Conservation (phyloP, 2,797 vertebrate species). For the Channa striata region DNA sequence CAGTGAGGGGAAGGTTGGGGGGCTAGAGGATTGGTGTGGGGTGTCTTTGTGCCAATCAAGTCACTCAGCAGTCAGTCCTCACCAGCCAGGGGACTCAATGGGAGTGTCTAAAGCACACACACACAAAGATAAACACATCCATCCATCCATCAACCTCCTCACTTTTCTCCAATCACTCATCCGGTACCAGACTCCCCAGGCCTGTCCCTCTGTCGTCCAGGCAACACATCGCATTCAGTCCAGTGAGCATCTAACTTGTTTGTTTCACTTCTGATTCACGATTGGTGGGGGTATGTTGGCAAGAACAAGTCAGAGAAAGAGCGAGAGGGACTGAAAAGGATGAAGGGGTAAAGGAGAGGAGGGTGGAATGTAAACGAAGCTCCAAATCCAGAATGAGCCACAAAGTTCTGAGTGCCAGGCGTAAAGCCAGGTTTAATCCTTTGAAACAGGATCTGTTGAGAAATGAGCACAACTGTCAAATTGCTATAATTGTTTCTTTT, state of each 20-base stretch:
- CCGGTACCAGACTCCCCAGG: slow-evolving; percentile 57
- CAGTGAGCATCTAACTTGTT: slow-evolving; percentile 64
- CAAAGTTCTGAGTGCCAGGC: slow-evolving; percentile 46
- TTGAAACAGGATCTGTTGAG: slow-evolving; percentile 46
- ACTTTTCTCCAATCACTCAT: slow-evolving; percentile 54
- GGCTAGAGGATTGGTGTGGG: background rate
- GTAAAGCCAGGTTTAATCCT: slow-evolving; percentile 45
- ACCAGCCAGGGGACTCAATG: slow-evolving; percentile 50
- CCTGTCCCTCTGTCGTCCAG: slow-evolving; percentile 57
- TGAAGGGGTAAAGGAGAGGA: slow-evolving; percentile 18
- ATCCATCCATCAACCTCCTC: slow-evolving; percentile 45
- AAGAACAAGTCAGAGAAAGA: slow-evolving; percentile 11
- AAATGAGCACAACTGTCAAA: slow-evolving; percentile 58
- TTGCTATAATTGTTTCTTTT: slow-evolving; percentile 49
- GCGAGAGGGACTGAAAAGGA: background rate
- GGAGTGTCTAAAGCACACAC: slow-evolving; percentile 58
- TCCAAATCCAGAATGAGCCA: slow-evolving; percentile 22
- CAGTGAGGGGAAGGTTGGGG: slow-evolving; percentile 6
- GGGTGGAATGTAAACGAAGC: slow-evolving; percentile 54
- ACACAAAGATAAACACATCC: slow-evolving; percentile 24
- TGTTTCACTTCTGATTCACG: slow-evolving; percentile 63
- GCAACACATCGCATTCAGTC: slow-evolving; percentile 67
- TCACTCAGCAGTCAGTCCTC: slow-evolving; percentile 74
- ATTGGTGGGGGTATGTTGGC: slow-evolving; percentile 27
- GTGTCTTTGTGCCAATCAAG: slow-evolving; percentile 67